phyloP scores from a whole-genome alignment of 2,113 vertebrate genomes.

The Tyrannus savana region DNA sequence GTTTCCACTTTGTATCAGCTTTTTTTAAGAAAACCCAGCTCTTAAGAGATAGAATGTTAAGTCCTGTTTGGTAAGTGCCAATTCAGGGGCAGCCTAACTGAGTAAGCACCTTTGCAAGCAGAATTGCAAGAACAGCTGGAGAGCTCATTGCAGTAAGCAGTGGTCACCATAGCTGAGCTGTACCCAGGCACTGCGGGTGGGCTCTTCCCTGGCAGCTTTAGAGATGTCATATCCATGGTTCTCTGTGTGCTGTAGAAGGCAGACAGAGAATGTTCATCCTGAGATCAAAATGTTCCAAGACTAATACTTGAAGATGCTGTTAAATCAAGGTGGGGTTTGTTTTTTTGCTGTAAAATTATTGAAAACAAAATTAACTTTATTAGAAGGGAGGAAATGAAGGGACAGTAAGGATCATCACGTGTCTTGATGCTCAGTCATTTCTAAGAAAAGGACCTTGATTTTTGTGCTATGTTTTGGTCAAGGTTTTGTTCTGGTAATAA shows the following conservation, averaged over 20 bases:
- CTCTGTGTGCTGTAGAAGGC: not conserved
- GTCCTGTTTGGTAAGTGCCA: not conserved
- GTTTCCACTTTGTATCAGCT: not conserved
- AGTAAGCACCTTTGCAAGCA: not conserved
- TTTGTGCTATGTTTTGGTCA: not conserved
- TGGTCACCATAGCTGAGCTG: not conserved
- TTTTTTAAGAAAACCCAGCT: not conserved
- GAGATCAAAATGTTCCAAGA: not conserved
- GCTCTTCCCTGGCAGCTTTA: not conserved
- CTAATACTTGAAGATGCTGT: not conserved
- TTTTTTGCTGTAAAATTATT: not conserved
- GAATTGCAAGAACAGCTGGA: not conserved
- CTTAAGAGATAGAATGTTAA: not conserved
- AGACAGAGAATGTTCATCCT: not conserved
- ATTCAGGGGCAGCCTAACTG: too few species aligned
- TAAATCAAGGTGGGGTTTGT: not conserved
- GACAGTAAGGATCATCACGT: not conserved
- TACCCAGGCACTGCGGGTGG: not conserved
- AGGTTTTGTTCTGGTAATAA: not conserved
- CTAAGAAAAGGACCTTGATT: not conserved
- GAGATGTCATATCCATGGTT: not conserved
- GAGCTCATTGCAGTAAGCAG: not conserved
- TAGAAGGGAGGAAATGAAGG: not conserved
- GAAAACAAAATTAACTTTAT: not conserved
- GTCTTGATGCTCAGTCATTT: not conserved